phyloP scores from a whole-genome alignment of 2,888 invertebrate species.

The Ormia ochracea region DNA sequence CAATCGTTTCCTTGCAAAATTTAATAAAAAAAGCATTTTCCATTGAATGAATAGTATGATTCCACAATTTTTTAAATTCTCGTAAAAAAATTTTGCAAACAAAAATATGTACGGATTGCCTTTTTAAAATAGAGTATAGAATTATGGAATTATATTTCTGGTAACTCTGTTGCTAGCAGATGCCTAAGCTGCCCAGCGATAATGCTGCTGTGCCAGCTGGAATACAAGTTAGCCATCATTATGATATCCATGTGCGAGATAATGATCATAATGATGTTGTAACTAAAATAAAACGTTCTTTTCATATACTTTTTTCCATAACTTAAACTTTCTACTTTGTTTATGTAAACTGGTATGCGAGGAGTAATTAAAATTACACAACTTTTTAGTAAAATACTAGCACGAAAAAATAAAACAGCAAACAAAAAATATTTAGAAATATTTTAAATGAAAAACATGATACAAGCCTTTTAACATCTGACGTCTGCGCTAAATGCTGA shows the following conservation, averaged over 20 bases:
- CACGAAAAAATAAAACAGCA: not conserved
- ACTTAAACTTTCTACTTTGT: conserved; percentile 46
- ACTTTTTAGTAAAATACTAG: conserved; percentile 52
- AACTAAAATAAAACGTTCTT: conserved; percentile 22
- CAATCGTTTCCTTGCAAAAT: no score
- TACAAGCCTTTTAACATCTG: conserved; percentile 50
- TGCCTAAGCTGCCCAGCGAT: not conserved
- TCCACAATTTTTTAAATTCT: no score
- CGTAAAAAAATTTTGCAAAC: no score
- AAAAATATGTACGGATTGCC: not conserved
- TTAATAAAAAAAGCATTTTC: no score
- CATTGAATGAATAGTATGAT: no score
- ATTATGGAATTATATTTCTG: not conserved
- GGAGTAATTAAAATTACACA: conserved; percentile 62
- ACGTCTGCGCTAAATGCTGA: conserved; percentile 35
- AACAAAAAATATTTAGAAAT: conserved; percentile 1
- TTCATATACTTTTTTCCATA: conserved; percentile 44
- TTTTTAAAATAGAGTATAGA: not conserved
- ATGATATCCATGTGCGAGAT: not conserved
- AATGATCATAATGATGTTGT: conserved; percentile 28
- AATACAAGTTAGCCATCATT: conserved; percentile 8
- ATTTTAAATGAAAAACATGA: conserved; percentile 27
- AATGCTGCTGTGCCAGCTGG: not conserved
- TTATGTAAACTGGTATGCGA: conserved; percentile 50
- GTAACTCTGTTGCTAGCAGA: not conserved